Evolutionary conservation across 2,888 invertebrate genomes (phyloP).

Genomic region (Synanthedon myopaeformis): DNA sequence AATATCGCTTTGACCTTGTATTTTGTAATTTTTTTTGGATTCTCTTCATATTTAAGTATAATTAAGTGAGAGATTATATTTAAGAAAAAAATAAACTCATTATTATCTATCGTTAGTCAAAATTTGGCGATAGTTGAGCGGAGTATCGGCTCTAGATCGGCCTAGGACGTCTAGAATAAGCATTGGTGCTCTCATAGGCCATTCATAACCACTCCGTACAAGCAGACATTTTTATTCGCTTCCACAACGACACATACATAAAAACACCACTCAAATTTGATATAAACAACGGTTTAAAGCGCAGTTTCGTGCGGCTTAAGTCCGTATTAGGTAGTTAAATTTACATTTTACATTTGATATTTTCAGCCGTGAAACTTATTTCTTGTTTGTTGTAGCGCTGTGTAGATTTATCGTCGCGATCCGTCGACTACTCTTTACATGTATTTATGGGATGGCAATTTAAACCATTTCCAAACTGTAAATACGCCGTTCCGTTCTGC

Average conservation of each 20-base stretch:
- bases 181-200: constrained; percentile 47
- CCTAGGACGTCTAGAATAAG: constrained; percentile 19
- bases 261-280: constrained; percentile 61
- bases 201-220: constrained; percentile 48
- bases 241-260: constrained; percentile 48
- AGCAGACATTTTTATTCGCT: constrained; percentile 65
- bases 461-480: constrained; percentile 28
- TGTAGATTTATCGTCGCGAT: constrained; percentile 42
- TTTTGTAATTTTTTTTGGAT: too few relatives aligned
- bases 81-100: too few relatives aligned
- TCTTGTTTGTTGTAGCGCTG: constrained; percentile 35
- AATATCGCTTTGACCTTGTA: too few relatives aligned
- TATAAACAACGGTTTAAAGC: constrained; percentile 59
- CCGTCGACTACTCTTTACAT: constrained; percentile 23
- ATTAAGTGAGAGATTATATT: too few relatives aligned
- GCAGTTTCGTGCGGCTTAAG: constrained; percentile 45
- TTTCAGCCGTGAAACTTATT: constrained; percentile 62
- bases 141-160: too few relatives aligned
- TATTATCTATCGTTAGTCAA: too few relatives aligned
- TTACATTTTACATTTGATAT: constrained; percentile 67
- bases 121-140: too few relatives aligned
- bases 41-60: too few relatives aligned
- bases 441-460: constrained; percentile 54
- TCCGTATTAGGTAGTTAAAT: constrained; percentile 66
- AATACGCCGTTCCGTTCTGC: constrained; percentile 25